Evolutionary conservation across 2,888 invertebrate genomes (phyloP), one percentile per base, ranked within the genome.

Genomic region (Parnassius orleans): DNA sequence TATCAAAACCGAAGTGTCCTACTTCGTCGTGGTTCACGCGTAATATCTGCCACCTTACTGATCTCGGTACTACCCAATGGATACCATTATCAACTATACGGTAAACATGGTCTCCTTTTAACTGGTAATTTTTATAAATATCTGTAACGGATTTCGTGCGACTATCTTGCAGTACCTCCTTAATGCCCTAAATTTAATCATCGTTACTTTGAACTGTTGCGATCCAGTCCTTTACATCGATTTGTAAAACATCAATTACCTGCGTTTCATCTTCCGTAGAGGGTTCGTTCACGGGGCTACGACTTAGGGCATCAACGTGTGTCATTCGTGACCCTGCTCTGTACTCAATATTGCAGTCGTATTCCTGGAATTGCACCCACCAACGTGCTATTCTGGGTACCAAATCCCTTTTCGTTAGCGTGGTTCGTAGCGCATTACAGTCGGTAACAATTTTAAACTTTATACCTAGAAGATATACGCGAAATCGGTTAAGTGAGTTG

Each of bases 1-100:
- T 73, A 9, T 65, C 63, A 3, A 61, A 69, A 10, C 66, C 68
- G 46, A 52, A 70, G 58, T 71, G 71, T 1, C 72, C 72, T 0
- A 70, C 47, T 14, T 72, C 70, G 43, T 73, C 71, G 41, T 73
- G 70, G 41, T 71, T 72, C 10, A 15, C 58, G 43, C 68, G 65
- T 0, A 68, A 9, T 2, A 75, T 53, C 33, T 71, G 72, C 71
- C 72, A 74, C 24, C 24, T 24, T 24, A 24, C 24, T 24, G 5
- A 24, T 24, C 24, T 24, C 5, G 24, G 24, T 24, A 24, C 24
- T 24, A 24, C 3, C 24, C 24, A 24, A 2, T 2, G 24, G 24
- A 24, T 24, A 24, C 24, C 24, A 24, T 24, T 24, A 24, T 24
- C 50, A 24, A 24, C 2, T 24, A 24, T 24, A 24, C 46, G 10